A percentile compares a stretch with the other conserved stretches of the same genome.
Conservation (phyloP, 2,888 invertebrate genomes). For the Ornithoptera alexandrae region DNA sequence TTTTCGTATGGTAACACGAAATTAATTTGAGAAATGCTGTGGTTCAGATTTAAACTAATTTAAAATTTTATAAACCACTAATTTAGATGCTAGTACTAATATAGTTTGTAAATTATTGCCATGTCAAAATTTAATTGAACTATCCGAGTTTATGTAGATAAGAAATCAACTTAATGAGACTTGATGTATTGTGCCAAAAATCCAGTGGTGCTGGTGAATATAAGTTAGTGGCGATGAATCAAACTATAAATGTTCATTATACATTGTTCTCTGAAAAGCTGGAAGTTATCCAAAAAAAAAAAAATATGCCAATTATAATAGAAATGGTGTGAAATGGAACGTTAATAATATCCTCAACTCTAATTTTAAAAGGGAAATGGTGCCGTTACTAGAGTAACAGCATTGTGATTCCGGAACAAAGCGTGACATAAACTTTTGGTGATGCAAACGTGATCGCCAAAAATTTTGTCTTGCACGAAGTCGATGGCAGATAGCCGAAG, state of each 20-base stretch:
- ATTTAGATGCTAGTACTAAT: too few relatives aligned
- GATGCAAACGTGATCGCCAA: conserved; percentile 18
- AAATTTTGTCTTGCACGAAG: conserved; percentile 32
- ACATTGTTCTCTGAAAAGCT: conserved; percentile 3
- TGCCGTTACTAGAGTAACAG: background rate
- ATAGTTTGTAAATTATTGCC: too few relatives aligned
- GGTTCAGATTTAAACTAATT: too few relatives aligned
- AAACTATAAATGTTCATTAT: conserved; percentile 13
- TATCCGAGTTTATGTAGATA: too few relatives aligned
- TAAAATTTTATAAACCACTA: too few relatives aligned
- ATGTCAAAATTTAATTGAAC: too few relatives aligned
- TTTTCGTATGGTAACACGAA: too few relatives aligned
- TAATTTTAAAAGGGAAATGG: conserved; percentile 16
- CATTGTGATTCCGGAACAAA: conserved; percentile 4
- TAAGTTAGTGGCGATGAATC: conserved; percentile 7
- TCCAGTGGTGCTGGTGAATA: too few relatives aligned
- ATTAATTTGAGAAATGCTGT: too few relatives aligned
- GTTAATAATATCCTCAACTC: background rate
- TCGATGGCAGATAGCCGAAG: conserved; percentile 46
- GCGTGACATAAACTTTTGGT: conserved; percentile 14
- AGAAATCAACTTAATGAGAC: too few relatives aligned
- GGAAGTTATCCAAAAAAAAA: conserved; percentile 14
- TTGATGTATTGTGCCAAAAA: too few relatives aligned
- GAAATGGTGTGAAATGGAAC: conserved; percentile 3
- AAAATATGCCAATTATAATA: conserved; percentile 9